Base-by-base conservation (phyloP, 2,888 invertebrate species). In the Nycteola revayana region DNA sequence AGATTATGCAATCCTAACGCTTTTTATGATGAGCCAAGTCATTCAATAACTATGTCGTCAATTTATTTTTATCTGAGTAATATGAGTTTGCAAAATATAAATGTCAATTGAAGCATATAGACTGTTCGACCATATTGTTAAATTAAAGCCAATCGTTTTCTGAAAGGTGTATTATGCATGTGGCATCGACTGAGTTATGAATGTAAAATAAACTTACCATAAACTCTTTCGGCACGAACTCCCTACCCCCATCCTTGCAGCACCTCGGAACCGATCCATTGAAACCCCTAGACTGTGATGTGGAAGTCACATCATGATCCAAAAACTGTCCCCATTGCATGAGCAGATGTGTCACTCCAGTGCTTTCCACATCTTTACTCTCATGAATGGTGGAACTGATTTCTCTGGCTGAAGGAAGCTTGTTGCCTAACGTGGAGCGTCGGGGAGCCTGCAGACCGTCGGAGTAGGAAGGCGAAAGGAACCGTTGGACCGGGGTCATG, bases 251-350 rank as follows among this genome's bases (percentile, higher is more conserved):
- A 40, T 89, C 89, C 29, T 90, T 85, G 63, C 95, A 95, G 70
- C 96, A 95, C 53, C 94, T 90, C 18, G 96, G 94, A 34, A 95
- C 92, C 0, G 94, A 93, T 4, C 94, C 93, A 65, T 95, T 94
- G 62, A 95, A 94, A 4, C 94, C 93, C 54, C 92, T 88, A 1
- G 94, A 92, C 59, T 94, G 94, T 0, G 93, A 94, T 2, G 94
- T 93, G 0, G 94, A 93, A 23, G 94, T 95, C 47, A 97, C 82
- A 68, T 97, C 97, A 62, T 97, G 97, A 67, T 97, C 97, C 37
- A 97, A 66, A 55, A 97, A 93, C 77, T 97, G 97, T 0, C 97
- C 97, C 95, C 96, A 96, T 69, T 97, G 96, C 92, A 96, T 96
- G 39, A 95, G 90, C 91, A 95, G 92, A 50, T 94, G 92, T 0